Conservation (phyloP, 2,797 vertebrate genomes). For the Ispidina picta region DNA sequence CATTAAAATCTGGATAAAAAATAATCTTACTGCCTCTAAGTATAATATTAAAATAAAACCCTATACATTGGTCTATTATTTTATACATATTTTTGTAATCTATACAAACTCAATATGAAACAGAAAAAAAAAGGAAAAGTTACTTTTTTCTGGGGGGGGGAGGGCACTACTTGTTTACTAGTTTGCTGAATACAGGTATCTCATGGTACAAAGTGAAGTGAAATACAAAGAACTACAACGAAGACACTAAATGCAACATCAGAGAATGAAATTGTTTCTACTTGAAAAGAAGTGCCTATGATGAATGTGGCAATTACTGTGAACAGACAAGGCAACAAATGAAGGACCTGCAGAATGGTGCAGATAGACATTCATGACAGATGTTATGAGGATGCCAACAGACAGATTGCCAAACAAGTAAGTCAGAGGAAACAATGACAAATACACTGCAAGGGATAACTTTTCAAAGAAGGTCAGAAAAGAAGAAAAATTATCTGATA, state of each 20-base stretch:
- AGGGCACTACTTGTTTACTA: neutral
- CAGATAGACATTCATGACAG: slow-evolving; percentile 69
- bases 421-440: slow-evolving; percentile 67
- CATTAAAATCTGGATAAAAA: neutral
- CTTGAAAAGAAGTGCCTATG: slow-evolving; percentile 63
- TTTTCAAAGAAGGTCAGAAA: slow-evolving; percentile 65
- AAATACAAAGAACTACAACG: slow-evolving; percentile 43
- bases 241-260: slow-evolving; percentile 51
- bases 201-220: neutral
- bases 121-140: neutral
- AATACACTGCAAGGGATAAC: slow-evolving; percentile 56
- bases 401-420: slow-evolving; percentile 65
- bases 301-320: slow-evolving; percentile 73
- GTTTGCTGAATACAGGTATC: neutral
- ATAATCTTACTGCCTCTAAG: neutral
- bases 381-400: slow-evolving; percentile 62
- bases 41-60: neutral
- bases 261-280: slow-evolving; percentile 51
- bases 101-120: neutral
- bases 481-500: slow-evolving; percentile 53
- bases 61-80: fast-evolving
- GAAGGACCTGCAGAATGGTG: slow-evolving; percentile 56
- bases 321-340: slow-evolving; percentile 73
- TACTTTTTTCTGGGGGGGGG: neutral
- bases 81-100: neutral